Evolutionary conservation across 2,113 vertebrate genomes (phyloP).

Genomic region (Ivindomyrus marchei): DNA sequence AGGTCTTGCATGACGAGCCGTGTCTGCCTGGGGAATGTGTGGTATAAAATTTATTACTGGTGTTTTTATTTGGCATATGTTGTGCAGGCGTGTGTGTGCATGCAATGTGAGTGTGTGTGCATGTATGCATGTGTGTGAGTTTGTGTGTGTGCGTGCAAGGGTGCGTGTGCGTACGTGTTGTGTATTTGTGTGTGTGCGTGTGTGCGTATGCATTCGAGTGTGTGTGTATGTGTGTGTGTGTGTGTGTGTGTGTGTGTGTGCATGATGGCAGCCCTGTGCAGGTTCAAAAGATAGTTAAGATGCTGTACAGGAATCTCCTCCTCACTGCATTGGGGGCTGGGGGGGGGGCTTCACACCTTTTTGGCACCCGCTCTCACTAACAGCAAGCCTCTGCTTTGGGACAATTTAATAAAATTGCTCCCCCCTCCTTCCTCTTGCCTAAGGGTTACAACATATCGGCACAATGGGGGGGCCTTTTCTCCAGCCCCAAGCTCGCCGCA

Average conservation of each 20-base stretch:
- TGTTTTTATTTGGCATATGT: not conserved
- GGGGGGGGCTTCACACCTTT: not conserved
- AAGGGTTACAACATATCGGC: slow-evolving; percentile 77
- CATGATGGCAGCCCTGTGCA: not conserved
- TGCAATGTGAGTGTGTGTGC: not conserved
- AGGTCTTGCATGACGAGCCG: not conserved
- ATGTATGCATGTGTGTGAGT: not conserved
- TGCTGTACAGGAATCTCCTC: not conserved
- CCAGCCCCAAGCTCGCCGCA: slow-evolving; percentile 70
- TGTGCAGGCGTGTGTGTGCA: not conserved
- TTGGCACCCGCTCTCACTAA: not conserved
- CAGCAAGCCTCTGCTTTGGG: not conserved
- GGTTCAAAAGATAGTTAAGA: not conserved
- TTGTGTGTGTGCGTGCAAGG: not conserved
- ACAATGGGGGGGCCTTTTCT: slow-evolving; percentile 74
- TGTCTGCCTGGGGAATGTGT: not conserved
- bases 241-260: not conserved
- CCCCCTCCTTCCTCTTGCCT: slow-evolving; percentile 51
- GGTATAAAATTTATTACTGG: not conserved
- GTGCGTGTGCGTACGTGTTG: not conserved
- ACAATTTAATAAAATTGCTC: not conserved
- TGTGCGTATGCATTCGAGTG: not conserved
- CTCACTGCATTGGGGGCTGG: not conserved
- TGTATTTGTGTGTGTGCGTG: not conserved
- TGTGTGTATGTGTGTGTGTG: too few species aligned